Base-by-base conservation (phyloP, 2,113 vertebrate genomes). In the Sclerurus mexicanus region DNA sequence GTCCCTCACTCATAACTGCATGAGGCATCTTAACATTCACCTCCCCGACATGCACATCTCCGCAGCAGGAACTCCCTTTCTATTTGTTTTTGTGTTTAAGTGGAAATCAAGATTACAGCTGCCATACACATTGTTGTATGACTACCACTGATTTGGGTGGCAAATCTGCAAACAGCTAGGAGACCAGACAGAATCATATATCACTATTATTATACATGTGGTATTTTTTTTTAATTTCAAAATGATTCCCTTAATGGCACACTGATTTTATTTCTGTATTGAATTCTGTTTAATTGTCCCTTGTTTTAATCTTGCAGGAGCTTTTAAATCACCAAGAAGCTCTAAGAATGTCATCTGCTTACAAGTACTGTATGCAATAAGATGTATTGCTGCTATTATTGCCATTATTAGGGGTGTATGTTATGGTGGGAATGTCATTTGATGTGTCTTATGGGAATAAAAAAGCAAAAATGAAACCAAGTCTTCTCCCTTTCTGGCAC, bases 251-350 rank as follows among this genome's bases (percentile, higher is more conserved):
- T 96, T 58, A 79, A 67, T 39, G 77, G 55, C 35, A 69, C 5
- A 3, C 20, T 76, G 33, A 93, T 94, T 93, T 95, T 94, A 89
- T 96, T 95, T 95, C 81, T 86, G 72, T 16, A n/a, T 86, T 67
- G 66, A 80, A 85, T 85, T 89, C 67, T 16, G 50, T 82, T 84
- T 84, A 91, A 90, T 88, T 81, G 62, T 67, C 39, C 52, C 24
- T 71, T 67, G 27, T 78, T 96, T 94, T 77, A 73, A 79, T 63
- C 84, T 91, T 59, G 31, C 49, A 93, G 82, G 68, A 92, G 66
- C 49, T 95, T 96, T 96, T 77, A 89, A 92, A 80, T 81, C 75
- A 69, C 56, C 46, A 50, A 58, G 72, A 68, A 90, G 55, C 62
- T 91, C 42, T 47, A 85, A 56, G 67, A 58, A 71, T 86, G 28